Evolutionary conservation across 2,797 vertebrate genomes (phyloP), one percentile per base, ranked within the genome.

Genomic region (Antennarius maculatus): DNA sequence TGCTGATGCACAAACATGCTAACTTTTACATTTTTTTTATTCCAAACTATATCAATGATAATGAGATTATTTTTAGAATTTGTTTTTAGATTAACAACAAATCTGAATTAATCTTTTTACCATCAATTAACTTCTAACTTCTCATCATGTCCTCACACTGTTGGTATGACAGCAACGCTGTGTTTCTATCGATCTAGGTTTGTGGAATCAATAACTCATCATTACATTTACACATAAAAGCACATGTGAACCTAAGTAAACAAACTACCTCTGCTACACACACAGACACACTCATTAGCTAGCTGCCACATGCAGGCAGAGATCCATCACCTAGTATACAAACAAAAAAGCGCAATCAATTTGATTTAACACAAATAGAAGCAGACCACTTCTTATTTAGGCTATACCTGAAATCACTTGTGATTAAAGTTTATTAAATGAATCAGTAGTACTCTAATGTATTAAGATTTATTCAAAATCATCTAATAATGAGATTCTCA

Each of bases 191-290:
- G 82, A 58, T 73, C 64, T 37, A 61, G 45, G 28, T 61, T 53
- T 68, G 76, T 13, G 23, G 34, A 83, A 79, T 82, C 66, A 80
- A 76, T 79, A 80, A 62, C 57, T 68, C 59, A 77, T 74, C 69
- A 78, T 76, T 77, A 49, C 55, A 73, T 73, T 71, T 56, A 65
- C 61, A 76, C 69, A 66, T 65, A 69, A 76, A 69, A 66, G 61
- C 59, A 50, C 55, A 48, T 28, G 48, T 48, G 52, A 46, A 67
- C 61, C 56, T 59, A 28, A 3, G 17, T 56, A 42, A 14, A 34
- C 52, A 62, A 43, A 50, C 13, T 37, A 42, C 14, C 31, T 53
- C 12, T 15, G 17, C 15, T 50, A 47, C n/a, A 53, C 47, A 34
- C 14, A 49, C 12, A 28, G 18, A 45, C 47, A 43, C 43, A 47